Percentiles rank a stretch among this genome's conserved stretches.
Evolutionary conservation across 2,888 invertebrate genomes (phyloP).

Genomic region (Phymatocera aterrima): DNA sequence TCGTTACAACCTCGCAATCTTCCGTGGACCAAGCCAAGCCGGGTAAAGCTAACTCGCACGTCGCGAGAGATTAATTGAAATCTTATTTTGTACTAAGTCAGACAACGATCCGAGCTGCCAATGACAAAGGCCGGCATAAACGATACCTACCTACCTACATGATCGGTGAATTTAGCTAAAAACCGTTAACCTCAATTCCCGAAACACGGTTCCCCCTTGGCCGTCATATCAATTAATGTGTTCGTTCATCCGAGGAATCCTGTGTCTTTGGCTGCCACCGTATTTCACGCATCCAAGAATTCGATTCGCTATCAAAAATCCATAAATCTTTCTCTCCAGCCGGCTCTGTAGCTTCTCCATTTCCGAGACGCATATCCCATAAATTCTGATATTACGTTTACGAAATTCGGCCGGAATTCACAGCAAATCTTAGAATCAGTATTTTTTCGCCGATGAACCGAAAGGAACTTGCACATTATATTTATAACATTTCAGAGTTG

Average conservation of each 20-base stretch:
- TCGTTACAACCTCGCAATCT: neutral
- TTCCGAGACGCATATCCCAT: neutral
- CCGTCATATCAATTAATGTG: conserved; percentile 34
- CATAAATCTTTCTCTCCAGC: neutral
- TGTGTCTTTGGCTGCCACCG: neutral
- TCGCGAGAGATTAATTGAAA: conserved; percentile 23
- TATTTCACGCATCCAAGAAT: neutral
- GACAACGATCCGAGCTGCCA: neutral
- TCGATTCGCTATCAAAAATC: conserved; percentile 14
- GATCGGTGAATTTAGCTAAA: neutral
- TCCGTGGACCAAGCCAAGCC: neutral
- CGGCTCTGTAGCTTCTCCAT: neutral
- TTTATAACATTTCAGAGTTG: too few relatives aligned
- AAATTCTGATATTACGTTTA: neutral
- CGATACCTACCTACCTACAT: neutral
- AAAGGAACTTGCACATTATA: too few relatives aligned
- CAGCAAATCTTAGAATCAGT: too few relatives aligned
- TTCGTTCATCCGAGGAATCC: conserved; percentile 25
- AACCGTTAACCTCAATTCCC: conserved; percentile 25
- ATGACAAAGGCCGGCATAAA: neutral
- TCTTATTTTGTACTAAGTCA: neutral
- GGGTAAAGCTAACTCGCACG: neutral
- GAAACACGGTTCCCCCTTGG: neutral
- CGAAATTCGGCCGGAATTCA: neutral
- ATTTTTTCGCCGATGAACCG: too few relatives aligned